Base-by-base conservation (phyloP, 2,113 vertebrate species). In the Australoheros scitulus region DNA sequence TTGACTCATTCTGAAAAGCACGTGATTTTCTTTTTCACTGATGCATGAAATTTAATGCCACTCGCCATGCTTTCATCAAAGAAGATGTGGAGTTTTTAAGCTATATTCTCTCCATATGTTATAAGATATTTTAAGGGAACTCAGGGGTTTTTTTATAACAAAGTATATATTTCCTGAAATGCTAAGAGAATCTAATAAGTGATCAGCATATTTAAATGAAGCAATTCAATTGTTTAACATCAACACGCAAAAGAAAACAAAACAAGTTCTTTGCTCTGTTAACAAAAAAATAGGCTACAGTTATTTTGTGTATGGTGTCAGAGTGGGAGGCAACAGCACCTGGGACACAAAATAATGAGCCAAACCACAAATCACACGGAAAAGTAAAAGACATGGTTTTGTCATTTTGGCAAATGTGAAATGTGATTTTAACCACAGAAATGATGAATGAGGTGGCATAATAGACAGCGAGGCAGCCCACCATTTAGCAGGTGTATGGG, bases 11-110 rank as follows among this genome's bases (percentile, higher is more conserved):
- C 43, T 55, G 76, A 87, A 34, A 47, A 61, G 60, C 57, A 63
- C 52, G 34, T n/a, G 68, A 72, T 55, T 72, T 34, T 72, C 26
- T 34, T 70, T 77, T 86, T 77, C 88, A 87, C 52, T 78, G 84
- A 88, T 75, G 88, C 88, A 43, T 93, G 65, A 89, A 91, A 90
- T 84, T 52, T 63, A 87, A 14, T 79, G 87, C 75, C n/a, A 79
- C 81, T 55, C n/a, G 11, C 47, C 11, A 20, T 14, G 26, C 47
- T 72, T 72, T 72, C 26, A 72, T 72, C 38, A 65, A 50, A 80
- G 76, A 76, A 52, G 20, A 81, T 65, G 74, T 65, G 36, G 34
- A 29, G 75, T 59, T 80, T 63, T 29, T 17, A 77, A 61, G 52
- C 63, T 43, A 55, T 57, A 82, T 77, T 70, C 17, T 76, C 70